phyloP scores from a whole-genome alignment of 2,797 vertebrate genomes.

The Luscinia megarhynchos region DNA sequence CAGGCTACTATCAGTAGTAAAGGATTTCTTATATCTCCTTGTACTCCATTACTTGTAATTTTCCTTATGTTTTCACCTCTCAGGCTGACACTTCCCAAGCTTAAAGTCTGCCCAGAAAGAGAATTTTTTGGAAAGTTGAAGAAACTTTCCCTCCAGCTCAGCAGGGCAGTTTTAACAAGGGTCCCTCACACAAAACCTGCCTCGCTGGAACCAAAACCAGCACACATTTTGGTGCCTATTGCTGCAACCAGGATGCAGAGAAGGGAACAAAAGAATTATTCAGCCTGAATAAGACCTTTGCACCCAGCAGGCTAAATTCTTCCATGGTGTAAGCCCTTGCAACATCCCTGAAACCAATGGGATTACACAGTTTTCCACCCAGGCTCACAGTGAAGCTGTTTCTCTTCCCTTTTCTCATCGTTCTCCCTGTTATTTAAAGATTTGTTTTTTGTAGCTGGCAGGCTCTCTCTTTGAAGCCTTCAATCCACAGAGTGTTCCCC shows the following conservation, averaged over 20 bases:
- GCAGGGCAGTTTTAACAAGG: background rate
- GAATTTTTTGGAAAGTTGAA: background rate
- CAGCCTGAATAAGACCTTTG: background rate
- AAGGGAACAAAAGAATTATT: conserved; percentile 38
- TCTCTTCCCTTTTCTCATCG: background rate
- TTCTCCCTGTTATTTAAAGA: background rate
- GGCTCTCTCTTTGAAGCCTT: background rate
- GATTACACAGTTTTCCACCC: background rate
- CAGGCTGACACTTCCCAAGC: background rate
- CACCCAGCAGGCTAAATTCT: background rate
- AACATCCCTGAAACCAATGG: accelerated
- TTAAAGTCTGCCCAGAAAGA: background rate
- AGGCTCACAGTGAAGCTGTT: background rate
- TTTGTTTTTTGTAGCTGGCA: background rate
- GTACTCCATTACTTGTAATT: background rate
- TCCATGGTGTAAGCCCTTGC: background rate
- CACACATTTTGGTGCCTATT: background rate
- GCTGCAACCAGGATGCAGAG: background rate
- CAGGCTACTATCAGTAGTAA: background rate
- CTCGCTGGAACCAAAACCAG: conserved; percentile 4
- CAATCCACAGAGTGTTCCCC: background rate
- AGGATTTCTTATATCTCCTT: background rate
- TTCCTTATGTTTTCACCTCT: background rate
- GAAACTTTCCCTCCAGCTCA: background rate
- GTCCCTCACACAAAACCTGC: background rate